A percentile compares a stretch with the other conserved stretches of the same genome.
Conservation (phyloP, 1,140 invertebrate species). For the Sesamia nonagrioides region DNA sequence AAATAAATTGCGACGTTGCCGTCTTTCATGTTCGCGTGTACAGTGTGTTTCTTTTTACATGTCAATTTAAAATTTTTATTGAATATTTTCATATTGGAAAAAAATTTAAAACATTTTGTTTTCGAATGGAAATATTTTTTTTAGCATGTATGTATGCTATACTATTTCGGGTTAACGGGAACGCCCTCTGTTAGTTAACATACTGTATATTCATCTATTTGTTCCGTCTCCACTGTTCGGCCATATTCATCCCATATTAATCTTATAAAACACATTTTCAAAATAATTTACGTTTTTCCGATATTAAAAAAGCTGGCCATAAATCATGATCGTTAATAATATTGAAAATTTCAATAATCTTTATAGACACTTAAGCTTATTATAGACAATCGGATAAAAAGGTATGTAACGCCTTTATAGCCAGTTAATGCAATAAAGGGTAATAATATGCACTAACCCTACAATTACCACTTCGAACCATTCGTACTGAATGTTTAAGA, state of each 20-base stretch:
- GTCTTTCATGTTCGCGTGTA: too few relatives aligned
- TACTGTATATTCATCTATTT: slow-evolving; percentile 19
- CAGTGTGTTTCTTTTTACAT: too few relatives aligned
- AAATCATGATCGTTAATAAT: slow-evolving; percentile 34
- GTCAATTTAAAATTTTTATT: too few relatives aligned
- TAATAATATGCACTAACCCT: slow-evolving; percentile 34
- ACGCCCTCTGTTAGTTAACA: too few relatives aligned
- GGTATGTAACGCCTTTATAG: slow-evolving; percentile 18
- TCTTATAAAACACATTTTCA: slow-evolving; percentile 9
- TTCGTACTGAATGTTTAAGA: slow-evolving; percentile 17
- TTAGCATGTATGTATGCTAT: too few relatives aligned
- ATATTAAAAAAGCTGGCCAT: slow-evolving; percentile 33
- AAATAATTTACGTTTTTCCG: slow-evolving; percentile 16
- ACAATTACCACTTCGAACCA: background rate
- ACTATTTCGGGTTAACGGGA: too few relatives aligned
- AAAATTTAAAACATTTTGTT: too few relatives aligned
- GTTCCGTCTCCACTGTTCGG: background rate
- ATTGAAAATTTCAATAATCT: slow-evolving; percentile 29
- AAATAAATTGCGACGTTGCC: too few relatives aligned
- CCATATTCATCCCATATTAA: slow-evolving; percentile 1
- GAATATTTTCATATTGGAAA: too few relatives aligned
- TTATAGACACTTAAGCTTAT: slow-evolving; percentile 35
- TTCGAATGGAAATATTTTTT: too few relatives aligned
- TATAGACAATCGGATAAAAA: slow-evolving; percentile 33
- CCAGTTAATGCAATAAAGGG: slow-evolving; percentile 34